Base-by-base conservation (phyloP, 2,888 invertebrate species). In the Nyleta sp. region DNA sequence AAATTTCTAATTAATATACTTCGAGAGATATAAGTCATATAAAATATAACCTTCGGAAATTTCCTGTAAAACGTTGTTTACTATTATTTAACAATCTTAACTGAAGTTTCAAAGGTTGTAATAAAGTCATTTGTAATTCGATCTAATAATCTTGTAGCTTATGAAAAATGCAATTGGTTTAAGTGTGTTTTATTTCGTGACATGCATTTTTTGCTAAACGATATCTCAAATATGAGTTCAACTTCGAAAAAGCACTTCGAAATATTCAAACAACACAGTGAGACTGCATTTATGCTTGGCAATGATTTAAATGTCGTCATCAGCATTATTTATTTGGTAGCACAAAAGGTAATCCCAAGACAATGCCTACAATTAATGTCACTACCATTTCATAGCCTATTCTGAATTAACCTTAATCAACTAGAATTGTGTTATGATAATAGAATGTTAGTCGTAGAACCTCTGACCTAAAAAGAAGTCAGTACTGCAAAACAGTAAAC, bases 401-500 rank as follows among this genome's bases (percentile, higher is more conserved):
- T 62, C 53, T 72, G 62, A 50, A 62, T 72, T 72, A 55, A 62
- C 52, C 62, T 72, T 72, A 62, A 72, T 72, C 53, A 62, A 62
- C 55, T 22, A 31, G 64, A 72, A 72, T 72, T 64, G 64, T 72
- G 55, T 72, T 64, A 64, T 72, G 57, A 72, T 72, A 64, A 72
- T 64, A 48, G 62, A 48, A 48, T 64, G 55, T 72, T 72, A 72
- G 55, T 64, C 33, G 48, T 22, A 50, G 48, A 48, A 38, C 53
- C 18, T 64, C 17, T 72, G 64, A 48, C 64, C 48, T 72, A 17
- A 20, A 62, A 52, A 53, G 44, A 48, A 20, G 5, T 17, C n/a
- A 40, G 13, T 20, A 18, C 18, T 24, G 40, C 8, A 46, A 50
- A 50, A 22, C 59, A 44, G 46, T 53, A 57, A 53, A 71, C 62